These are phyloP conservation scores for Castor canadensis DNA, from an alignment of 2,113 vertebrate species.

Conservation along the genomic window DNA sequence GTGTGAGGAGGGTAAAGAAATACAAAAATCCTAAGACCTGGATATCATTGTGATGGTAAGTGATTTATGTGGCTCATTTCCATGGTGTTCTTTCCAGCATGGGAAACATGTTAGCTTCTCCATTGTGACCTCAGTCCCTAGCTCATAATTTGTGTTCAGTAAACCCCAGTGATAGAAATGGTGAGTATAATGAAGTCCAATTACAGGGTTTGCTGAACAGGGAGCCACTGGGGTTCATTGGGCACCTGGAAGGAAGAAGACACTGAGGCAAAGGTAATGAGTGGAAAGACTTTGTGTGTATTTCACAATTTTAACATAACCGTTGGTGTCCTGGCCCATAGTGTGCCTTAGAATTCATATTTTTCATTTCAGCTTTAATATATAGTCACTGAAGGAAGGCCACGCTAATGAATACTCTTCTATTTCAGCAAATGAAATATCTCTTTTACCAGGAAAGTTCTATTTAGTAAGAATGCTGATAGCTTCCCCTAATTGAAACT, in stretches of 20 bases:
- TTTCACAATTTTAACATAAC: neutral
- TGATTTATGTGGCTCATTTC: neutral
- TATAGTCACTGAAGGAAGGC: neutral
- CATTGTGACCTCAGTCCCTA: neutral
- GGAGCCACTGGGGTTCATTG: neutral
- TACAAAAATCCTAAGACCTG: neutral
- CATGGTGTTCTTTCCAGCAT: neutral
- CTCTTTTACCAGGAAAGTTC: conserved; percentile 64
- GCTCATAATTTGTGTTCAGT: neutral
- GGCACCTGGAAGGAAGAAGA: neutral
- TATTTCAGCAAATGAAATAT: conserved; percentile 46
- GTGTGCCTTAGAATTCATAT: neutral
- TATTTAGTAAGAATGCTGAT: conserved; percentile 36
- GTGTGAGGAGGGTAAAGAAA: neutral
- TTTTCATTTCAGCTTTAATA: neutral
- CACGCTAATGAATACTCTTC: conserved; percentile 19
- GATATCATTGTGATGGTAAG: neutral
- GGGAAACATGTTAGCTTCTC: neutral
- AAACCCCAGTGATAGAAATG: neutral
- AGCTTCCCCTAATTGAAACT: conserved; percentile 63
- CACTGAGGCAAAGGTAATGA: neutral
- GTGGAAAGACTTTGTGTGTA: neutral
- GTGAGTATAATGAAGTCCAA: neutral
- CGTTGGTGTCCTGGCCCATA: neutral
- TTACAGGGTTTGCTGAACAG: neutral